These are phyloP conservation scores for Dryoscopus gambensis DNA, from an alignment of 2,113 vertebrate genomes.

Conservation along the genomic window DNA sequence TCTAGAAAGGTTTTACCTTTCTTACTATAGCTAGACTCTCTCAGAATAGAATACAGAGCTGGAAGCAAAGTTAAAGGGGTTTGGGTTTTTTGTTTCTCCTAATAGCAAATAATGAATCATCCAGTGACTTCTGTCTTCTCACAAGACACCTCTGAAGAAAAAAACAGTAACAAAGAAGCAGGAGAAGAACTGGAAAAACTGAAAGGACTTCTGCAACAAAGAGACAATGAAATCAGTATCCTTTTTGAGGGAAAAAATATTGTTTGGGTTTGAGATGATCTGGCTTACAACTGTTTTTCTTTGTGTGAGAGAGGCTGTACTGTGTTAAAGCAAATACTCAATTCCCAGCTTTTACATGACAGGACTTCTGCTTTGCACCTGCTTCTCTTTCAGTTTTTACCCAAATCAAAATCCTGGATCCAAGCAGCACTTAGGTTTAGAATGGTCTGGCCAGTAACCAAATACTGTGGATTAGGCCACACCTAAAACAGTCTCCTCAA, in stretches of 20 bases:
- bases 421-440: background rate
- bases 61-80: background rate
- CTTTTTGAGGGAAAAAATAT: constrained; percentile 59
- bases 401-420: background rate
- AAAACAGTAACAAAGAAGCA: background rate
- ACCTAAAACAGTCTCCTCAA: background rate
- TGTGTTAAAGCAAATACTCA: background rate
- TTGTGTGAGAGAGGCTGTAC: background rate
- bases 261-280: background rate
- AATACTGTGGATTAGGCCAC: background rate
- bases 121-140: background rate
- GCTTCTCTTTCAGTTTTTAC: background rate
- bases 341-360: background rate
- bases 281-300: background rate
- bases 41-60: background rate
- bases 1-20: background rate
- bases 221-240: constrained; percentile 97
- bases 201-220: constrained; percentile 80
- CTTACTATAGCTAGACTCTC: background rate
- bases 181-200: constrained; percentile 74
- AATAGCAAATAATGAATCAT: constrained; percentile 72
- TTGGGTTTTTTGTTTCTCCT: background rate
- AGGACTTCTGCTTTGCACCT: background rate
- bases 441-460: background rate
- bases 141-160: background rate